A percentile compares a stretch with the other conserved stretches of the same genome.
phyloP scores from a whole-genome alignment of 2,113 vertebrate genomes.

The Phrynocephalus versicolor region DNA sequence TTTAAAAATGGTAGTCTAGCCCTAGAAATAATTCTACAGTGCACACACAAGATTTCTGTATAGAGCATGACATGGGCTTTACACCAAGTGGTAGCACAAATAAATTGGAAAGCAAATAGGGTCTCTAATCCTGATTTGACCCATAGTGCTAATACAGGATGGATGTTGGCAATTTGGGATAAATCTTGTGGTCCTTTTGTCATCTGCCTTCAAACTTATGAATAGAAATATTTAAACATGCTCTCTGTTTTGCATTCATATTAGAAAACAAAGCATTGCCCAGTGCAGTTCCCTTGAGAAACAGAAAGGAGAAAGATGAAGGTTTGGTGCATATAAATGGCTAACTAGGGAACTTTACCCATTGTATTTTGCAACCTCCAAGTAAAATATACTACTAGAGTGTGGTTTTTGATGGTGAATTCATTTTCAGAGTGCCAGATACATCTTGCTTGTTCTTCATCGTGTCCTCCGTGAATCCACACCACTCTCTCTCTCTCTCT shows the following conservation, averaged over 20 bases:
- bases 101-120: too few species aligned
- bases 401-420: not conserved
- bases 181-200: not conserved
- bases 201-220: not conserved
- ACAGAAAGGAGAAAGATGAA: not conserved
- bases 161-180: too few species aligned
- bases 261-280: not conserved
- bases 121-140: not conserved
- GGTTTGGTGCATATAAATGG: not conserved
- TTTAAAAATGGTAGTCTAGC: not conserved
- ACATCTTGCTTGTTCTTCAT: not conserved
- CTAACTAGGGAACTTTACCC: not conserved
- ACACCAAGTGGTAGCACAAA: not conserved
- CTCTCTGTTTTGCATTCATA: too few species aligned
- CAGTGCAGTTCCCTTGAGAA: not conserved
- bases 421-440: not conserved
- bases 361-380: not conserved
- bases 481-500: not conserved
- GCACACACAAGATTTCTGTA: not conserved
- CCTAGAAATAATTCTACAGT: not conserved
- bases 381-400: not conserved
- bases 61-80: not conserved
- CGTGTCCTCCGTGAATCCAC: too few species aligned
- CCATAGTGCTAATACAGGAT: not conserved
- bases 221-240: not conserved